Conservation (phyloP, 2,888 invertebrate species). For the Metacarcinus magister region DNA sequence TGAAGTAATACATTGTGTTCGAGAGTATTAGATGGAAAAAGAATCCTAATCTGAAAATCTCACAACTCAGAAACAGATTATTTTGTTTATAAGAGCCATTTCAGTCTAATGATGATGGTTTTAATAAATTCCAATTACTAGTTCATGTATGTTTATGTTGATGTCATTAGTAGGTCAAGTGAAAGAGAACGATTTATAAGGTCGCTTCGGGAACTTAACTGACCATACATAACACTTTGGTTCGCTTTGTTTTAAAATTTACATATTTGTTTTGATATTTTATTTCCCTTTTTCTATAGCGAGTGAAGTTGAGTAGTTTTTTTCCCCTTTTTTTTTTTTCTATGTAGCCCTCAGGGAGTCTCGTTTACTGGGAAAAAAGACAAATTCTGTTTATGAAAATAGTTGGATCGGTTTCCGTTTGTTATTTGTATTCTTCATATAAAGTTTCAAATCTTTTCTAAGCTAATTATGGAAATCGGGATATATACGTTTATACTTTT, state of each 20-base stretch:
- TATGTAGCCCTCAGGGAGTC: no score
- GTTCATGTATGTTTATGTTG: slow-evolving; percentile 31
- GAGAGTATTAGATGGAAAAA: background rate
- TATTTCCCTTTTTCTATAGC: background rate
- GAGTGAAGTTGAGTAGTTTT: no score
- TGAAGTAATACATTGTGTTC: slow-evolving; percentile 33
- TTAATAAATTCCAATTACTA: slow-evolving; percentile 12
- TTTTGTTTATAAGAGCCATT: slow-evolving; percentile 41
- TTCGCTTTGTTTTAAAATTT: no score
- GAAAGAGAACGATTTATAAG: background rate
- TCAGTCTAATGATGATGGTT: slow-evolving; percentile 45
- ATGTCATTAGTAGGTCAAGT: background rate
- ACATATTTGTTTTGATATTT: background rate
- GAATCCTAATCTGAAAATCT: background rate
- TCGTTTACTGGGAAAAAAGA: background rate
- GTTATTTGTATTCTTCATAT: background rate
- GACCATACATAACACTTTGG: no score
- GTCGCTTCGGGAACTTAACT: background rate
- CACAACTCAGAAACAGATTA: background rate
- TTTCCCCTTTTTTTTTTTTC: no score
- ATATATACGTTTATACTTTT: background rate
- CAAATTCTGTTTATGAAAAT: background rate
- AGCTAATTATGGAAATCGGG: background rate
- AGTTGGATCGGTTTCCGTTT: background rate
- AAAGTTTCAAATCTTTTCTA: background rate